These are phyloP conservation scores for Centrocercus urophasianus DNA, from an alignment of 2,113 vertebrate genomes.

Conservation along the genomic window DNA sequence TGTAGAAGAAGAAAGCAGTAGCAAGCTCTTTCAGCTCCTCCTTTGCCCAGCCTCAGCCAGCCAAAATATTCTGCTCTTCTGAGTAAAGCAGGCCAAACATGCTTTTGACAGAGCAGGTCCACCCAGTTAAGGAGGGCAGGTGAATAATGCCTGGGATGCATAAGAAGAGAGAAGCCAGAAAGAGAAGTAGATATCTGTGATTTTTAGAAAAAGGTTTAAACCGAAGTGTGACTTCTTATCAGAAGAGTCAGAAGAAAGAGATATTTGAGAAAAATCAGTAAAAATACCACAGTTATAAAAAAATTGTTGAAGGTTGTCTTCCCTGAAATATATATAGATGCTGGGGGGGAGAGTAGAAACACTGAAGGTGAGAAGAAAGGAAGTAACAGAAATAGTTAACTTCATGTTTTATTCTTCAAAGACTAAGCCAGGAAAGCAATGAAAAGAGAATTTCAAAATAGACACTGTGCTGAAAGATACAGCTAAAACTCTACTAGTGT, in stretches of 20 bases:
- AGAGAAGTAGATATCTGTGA: not conserved
- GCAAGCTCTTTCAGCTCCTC: not conserved
- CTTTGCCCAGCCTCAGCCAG: not conserved
- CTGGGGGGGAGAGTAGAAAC: not conserved
- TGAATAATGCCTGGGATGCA: not conserved
- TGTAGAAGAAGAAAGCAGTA: not conserved
- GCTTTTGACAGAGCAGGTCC: not conserved
- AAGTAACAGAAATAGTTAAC: not conserved
- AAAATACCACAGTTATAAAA: not conserved
- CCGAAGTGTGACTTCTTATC: not conserved
- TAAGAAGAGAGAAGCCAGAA: not conserved
- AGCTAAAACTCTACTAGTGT: not conserved
- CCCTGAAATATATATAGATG: not conserved
- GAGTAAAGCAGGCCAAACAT: not conserved
- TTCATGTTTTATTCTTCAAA: not conserved
- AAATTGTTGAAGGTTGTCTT: not conserved
- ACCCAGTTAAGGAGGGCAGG: not conserved
- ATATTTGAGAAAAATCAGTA: not conserved
- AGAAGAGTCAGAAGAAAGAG: not conserved
- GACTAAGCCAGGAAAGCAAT: not conserved
- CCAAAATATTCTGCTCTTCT: not conserved
- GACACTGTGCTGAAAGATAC: not conserved
- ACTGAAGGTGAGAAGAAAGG: not conserved
- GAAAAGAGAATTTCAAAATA: not conserved
- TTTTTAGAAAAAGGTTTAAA: constrained; percentile 1